Evolutionary conservation across 2,888 invertebrate genomes (phyloP), one percentile per base, ranked within the genome.

Genomic region (Cephus sareptanus): DNA sequence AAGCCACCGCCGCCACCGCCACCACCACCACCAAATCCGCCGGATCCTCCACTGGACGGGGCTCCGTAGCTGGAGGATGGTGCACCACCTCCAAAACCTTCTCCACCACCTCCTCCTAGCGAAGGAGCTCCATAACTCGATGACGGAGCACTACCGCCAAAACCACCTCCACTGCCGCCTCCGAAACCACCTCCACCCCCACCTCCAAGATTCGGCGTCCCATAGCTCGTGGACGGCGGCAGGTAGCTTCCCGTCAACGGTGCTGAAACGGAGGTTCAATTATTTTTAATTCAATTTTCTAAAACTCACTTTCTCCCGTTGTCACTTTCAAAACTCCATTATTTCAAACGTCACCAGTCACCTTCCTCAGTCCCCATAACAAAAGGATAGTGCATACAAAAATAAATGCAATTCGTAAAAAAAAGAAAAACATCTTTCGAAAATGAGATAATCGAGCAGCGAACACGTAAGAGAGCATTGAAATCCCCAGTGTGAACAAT

Each of bases 221-320:
- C 92, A 83, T 92, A 92, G 78, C 91, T 92, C 40, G 92, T 92
- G 1, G 94, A 93, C 33, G 94, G 94, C 70, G 94, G 94, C 77
- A 94, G 92, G 87, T 94, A 94, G 75, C 93, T 93, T n/a, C 93
- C 93, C 77, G 93, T 92, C 84, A 94, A 83, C 69, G 94, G 94
- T 68, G 94, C 94, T 94, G 79, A 31, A 85, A 81, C 68, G 68
- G 34, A 77, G 75, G 74, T 75, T 56, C 33, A 56, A 76, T 69
- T n/a, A 34, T n/a, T 75, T 70, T 69, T 70, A 76, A 79, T 34
- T 13, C 3, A 75, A 40, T 40, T 40, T 40, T 40, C 15, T 31
- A 11, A 37, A 31, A 34, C 30, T 30, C 11, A 23, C 40, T 75
- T 75, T 40, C 75, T 37, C 40, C 11, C 31, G 56, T 31, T 34